phyloP scores from a whole-genome alignment of 2,797 vertebrate genomes.

The Glossophaga mutica region DNA sequence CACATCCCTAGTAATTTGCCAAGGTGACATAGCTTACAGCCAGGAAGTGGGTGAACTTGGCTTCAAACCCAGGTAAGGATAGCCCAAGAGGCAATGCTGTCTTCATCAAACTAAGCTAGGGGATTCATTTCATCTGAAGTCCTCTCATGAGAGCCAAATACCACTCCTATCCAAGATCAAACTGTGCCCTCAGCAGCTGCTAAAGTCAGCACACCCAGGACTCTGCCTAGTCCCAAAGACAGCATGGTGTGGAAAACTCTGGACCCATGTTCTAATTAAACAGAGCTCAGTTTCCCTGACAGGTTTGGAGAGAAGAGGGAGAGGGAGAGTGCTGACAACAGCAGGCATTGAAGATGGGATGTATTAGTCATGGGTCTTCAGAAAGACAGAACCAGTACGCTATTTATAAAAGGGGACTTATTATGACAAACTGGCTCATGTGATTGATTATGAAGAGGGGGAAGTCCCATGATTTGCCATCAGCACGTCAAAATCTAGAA shows the following conservation, averaged over 20 bases:
- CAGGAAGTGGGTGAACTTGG: background rate
- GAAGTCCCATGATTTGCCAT: background rate
- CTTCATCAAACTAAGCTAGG: background rate
- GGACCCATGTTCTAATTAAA: background rate
- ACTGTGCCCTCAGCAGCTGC: background rate
- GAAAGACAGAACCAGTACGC: background rate
- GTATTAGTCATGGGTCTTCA: background rate
- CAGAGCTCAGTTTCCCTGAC: background rate
- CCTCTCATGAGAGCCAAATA: background rate
- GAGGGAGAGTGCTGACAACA: background rate
- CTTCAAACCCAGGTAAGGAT: background rate
- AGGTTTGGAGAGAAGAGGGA: background rate
- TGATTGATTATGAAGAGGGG: background rate
- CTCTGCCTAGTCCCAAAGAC: background rate
- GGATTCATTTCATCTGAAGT: background rate
- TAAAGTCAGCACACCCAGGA: background rate
- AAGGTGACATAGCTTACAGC: background rate
- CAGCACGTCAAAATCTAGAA: background rate
- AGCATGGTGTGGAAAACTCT: rapidly evolving
- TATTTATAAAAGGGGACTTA: background rate
- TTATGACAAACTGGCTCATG: background rate
- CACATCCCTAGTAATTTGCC: background rate
- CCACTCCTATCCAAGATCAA: background rate
- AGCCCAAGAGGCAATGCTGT: background rate
- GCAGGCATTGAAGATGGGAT: background rate